Conservation (phyloP, 2,888 invertebrate genomes). For the Terebella lapidaria region DNA sequence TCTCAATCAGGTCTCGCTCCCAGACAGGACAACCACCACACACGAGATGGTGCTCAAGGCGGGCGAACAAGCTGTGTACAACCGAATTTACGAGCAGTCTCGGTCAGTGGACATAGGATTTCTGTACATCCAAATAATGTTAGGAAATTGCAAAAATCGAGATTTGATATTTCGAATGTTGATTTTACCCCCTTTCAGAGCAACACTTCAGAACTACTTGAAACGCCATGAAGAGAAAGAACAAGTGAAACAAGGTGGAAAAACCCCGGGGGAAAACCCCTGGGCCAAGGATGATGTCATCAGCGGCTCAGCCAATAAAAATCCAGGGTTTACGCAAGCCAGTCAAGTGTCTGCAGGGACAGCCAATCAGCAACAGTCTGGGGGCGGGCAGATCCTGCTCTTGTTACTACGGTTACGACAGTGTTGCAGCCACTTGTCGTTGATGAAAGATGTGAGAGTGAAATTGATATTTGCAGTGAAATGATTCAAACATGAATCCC, state of each 20-base stretch:
- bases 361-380: neutral
- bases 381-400: slow-evolving; percentile 60
- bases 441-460: slow-evolving; percentile 62
- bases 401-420: slow-evolving; percentile 79
- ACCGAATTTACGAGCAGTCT: slow-evolving; percentile 60
- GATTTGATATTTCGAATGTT: too few species aligned
- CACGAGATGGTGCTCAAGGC: slow-evolving; percentile 38
- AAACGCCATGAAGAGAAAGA: slow-evolving; percentile 43
- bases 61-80: slow-evolving; percentile 64
- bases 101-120: too few species aligned
- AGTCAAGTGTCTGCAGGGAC: slow-evolving; percentile 6
- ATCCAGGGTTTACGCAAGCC: slow-evolving; percentile 1
- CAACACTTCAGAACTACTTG: slow-evolving; percentile 47
- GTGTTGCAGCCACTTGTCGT: slow-evolving; percentile 80
- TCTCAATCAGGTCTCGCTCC: too few species aligned
- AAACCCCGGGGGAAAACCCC: neutral
- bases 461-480: neutral
- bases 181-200: too few species aligned
- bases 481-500: too few species aligned
- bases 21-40: slow-evolving; percentile 62
- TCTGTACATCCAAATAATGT: too few species aligned
- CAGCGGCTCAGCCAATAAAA: too few species aligned
- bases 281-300: neutral
- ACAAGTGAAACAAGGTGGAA: slow-evolving; percentile 4
- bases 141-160: too few species aligned